phyloP scores from a whole-genome alignment of 2,888 invertebrate species.

The Nomada goodeniana region DNA sequence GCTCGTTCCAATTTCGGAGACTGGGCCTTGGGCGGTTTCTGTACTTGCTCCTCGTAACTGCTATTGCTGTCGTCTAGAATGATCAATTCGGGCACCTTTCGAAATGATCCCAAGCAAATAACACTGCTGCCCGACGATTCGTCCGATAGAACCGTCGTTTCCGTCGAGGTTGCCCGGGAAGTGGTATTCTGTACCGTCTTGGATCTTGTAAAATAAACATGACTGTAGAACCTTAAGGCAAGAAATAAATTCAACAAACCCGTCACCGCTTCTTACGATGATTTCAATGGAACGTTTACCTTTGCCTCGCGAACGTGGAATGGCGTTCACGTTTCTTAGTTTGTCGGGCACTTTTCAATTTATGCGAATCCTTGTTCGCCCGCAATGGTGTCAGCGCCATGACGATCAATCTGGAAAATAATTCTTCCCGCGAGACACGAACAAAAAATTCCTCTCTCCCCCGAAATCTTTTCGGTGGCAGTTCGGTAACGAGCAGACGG shows the following conservation, averaged over 20 bases:
- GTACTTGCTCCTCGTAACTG: conserved; percentile 18
- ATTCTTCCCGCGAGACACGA: too few species aligned
- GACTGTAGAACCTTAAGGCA: conserved; percentile 56
- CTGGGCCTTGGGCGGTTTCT: background rate
- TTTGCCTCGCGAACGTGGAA: background rate
- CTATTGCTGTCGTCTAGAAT: conserved; percentile 71
- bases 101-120: conserved; percentile 73
- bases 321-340: background rate
- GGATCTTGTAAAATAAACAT: conserved; percentile 71
- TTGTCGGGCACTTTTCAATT: background rate
- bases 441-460: too few species aligned
- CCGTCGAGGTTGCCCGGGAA: background rate
- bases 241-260: background rate
- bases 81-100: conserved; percentile 75
- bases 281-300: conserved; percentile 1
- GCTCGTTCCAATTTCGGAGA: conserved; percentile 27
- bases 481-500: background rate
- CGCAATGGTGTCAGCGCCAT: conserved; percentile 10
- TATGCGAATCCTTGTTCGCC: background rate
- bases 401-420: background rate
- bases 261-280: background rate
- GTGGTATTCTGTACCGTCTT: conserved; percentile 44
- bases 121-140: conserved; percentile 71
- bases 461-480: too few species aligned
- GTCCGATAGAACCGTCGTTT: conserved; percentile 38